A percentile compares a stretch with the other conserved stretches of the same genome.
Conservation (phyloP, 1,140 invertebrate genomes). For the Brachionus asplanchnoidis region DNA sequence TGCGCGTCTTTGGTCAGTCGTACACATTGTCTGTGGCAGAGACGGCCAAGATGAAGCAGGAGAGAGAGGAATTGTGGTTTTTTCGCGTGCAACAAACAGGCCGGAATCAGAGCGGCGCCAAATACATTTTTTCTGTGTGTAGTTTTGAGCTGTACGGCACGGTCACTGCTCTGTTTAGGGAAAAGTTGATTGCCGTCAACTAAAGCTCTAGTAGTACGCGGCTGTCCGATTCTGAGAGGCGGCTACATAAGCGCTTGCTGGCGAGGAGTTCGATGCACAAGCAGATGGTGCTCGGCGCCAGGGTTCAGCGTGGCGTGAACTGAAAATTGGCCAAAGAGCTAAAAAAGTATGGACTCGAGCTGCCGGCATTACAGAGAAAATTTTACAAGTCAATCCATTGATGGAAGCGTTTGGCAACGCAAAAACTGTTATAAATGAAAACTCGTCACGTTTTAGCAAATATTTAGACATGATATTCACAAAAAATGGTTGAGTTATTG, state of each 20-base stretch:
- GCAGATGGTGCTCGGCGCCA: constrained; percentile 77
- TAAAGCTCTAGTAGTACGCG: constrained; percentile 3
- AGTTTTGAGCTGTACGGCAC: constrained; percentile 95
- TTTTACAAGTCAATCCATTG: constrained; percentile 41
- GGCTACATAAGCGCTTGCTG: constrained; percentile 64
- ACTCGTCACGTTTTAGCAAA: constrained; percentile 60
- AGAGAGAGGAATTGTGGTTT: constrained; percentile 73
- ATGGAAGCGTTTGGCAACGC: constrained; percentile 69
- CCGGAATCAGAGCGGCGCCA: constrained; percentile 91
- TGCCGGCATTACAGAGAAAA: too few relatives aligned
- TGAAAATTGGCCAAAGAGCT: constrained; percentile 99
- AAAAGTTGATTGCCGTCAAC: neutral
- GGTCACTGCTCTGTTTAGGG: constrained; percentile 67
- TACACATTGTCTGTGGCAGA: too few relatives aligned
- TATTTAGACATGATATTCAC: constrained; percentile 76
- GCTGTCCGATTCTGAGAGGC: neutral
- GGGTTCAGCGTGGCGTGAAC: constrained; percentile 83
- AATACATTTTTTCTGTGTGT: constrained; percentile 87
- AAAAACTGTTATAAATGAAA: constrained; percentile 70
- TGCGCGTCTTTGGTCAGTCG: too few relatives aligned
- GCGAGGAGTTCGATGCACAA: constrained; percentile 63
- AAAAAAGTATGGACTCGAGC: too few relatives aligned
- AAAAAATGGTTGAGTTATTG: constrained; percentile 72
- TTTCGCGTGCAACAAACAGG: constrained; percentile 88
- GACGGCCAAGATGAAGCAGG: neutral